Conservation (phyloP, 2,797 vertebrate species). For the Knipowitschia caucasica region DNA sequence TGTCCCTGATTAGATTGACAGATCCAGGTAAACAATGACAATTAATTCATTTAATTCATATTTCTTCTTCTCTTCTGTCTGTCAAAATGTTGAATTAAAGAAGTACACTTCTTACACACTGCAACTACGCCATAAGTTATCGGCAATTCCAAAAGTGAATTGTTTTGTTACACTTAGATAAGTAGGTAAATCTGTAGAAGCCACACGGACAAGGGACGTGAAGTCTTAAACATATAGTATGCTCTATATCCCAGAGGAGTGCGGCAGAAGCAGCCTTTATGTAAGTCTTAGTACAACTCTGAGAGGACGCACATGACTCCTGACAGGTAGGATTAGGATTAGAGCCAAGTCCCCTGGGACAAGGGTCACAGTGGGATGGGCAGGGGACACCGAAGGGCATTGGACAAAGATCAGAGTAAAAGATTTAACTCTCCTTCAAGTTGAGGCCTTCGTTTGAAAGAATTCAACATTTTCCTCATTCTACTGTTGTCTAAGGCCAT, state of each 20-base stretch:
- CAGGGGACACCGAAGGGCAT: conserved; percentile 5
- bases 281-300: conserved; percentile 51
- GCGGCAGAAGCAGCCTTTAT: conserved; percentile 55
- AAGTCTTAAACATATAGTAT: no score
- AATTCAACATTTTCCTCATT: neutral
- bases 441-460: no score
- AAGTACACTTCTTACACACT: no score
- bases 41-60: conserved; percentile 33
- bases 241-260: conserved; percentile 12
- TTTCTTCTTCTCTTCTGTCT: no score
- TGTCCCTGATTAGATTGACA: conserved; percentile 72
- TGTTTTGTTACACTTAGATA: no score
- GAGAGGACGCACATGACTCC: conserved; percentile 62
- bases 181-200: no score
- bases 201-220: no score
- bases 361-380: conserved; percentile 35
- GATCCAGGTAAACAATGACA: conserved; percentile 48
- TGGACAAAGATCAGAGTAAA: neutral
- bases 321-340: conserved; percentile 75
- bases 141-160: neutral
- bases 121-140: neutral
- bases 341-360: conserved; percentile 52
- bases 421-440: neutral
- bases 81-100: neutral
- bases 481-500: neutral